A percentile compares a stretch with the other conserved stretches of the same genome.
These are phyloP conservation scores for Conomelus anceps DNA, from an alignment of 2,888 invertebrate species.

Conservation along the genomic window DNA sequence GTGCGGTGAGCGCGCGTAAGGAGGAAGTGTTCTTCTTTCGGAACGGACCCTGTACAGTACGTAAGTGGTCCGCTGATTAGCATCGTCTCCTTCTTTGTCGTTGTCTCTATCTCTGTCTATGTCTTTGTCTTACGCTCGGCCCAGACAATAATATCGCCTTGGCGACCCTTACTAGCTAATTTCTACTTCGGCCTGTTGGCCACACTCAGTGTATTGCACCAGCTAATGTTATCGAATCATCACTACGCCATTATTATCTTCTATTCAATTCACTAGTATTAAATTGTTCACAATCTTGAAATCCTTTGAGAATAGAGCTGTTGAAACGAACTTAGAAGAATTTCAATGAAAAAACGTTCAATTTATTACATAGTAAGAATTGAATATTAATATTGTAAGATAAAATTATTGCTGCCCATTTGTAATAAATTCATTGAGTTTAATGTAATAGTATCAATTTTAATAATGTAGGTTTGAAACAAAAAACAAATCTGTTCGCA, in stretches of 20 bases:
- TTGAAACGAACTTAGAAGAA: no score
- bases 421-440: no score
- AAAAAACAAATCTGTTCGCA: no score
- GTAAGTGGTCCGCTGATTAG: not conserved
- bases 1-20: not conserved
- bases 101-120: not conserved
- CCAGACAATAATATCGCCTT: not conserved
- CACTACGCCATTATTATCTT: not conserved
- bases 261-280: not conserved
- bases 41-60: not conserved
- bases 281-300: no score
- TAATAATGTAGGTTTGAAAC: no score
- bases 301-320: no score
- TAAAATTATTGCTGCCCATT: no score
- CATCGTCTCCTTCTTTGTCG: not conserved
- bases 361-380: no score
- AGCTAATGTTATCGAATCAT: not conserved
- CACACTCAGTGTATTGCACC: not conserved
- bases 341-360: no score
- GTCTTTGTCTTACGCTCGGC: not conserved
- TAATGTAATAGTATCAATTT: no score
- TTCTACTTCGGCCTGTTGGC: not conserved
- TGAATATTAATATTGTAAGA: no score
- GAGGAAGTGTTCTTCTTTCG: not conserved
- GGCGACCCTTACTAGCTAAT: not conserved